Conservation (phyloP, 2,113 vertebrate genomes). For the Protobothrops flavoviridis region DNA sequence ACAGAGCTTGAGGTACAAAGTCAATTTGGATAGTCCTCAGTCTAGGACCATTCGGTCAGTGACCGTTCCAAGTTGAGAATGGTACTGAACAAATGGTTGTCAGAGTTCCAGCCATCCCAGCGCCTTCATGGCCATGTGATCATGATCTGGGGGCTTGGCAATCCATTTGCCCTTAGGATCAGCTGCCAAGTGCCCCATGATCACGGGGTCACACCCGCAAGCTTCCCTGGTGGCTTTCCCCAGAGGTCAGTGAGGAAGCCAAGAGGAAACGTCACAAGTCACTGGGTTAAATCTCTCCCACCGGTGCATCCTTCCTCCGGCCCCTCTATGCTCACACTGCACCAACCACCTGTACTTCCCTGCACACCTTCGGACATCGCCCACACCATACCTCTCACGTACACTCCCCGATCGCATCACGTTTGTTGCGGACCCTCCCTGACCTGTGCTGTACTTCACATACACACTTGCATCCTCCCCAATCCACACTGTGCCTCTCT, state of each 20-base stretch:
- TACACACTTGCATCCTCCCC: neutral
- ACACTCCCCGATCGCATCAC: neutral
- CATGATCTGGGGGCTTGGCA: neutral
- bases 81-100: neutral
- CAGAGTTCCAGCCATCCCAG: neutral
- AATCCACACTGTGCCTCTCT: neutral
- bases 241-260: neutral
- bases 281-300: neutral
- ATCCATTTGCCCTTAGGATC: neutral
- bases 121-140: neutral
- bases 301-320: neutral
- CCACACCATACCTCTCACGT: neutral
- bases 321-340: neutral
- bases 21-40: neutral
- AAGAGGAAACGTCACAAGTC: neutral
- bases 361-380: too few relatives aligned
- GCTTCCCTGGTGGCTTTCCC: neutral
- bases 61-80: neutral
- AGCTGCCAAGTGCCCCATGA: neutral
- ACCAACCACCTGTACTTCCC: neutral
- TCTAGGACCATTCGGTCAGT: neutral
- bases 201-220: neutral
- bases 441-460: neutral
- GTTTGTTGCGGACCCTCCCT: neutral
- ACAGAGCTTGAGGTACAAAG: neutral